Base-by-base conservation (phyloP, 2,888 invertebrate species). In the Noctua fimbriata region DNA sequence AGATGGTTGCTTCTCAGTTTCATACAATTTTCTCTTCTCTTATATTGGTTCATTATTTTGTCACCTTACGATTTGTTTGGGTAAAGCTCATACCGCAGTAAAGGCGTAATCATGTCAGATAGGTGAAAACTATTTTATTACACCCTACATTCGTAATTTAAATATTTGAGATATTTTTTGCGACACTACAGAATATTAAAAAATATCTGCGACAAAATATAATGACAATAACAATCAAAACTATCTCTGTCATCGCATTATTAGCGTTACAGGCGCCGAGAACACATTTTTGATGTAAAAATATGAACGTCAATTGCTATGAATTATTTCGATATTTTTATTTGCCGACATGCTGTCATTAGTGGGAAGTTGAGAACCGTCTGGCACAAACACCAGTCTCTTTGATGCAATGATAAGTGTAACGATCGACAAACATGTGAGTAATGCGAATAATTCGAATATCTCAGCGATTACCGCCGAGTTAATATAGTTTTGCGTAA, bases 371-470 rank as follows among this genome's bases (percentile, higher is more conserved):
- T 41, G n/a, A 10, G 67, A 65, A 1, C 67, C 49, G 60, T 74
- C 74, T 82, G 88, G 88, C 85, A 88, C 86, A 69, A 65, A 73
- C 69, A 66, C 63, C 69, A 32, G 32, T 32, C 69, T 78, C 73
- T 80, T 82, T 83, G 71, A 82, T 78, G 79, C 66, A 76, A 69
- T 80, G 88, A 87, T 84, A 81, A 82, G 80, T 85, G 80, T 87
- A 67, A 78, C 76, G 72, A 87, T 85, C 77, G 78, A 87, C 72
- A 78, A 52, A 73, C 77, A 36, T 21, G 85, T 91, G 92, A 92
- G 87, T 88, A 90, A 91, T 83, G 79, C 79, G 85, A 82, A 91
- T 91, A 85, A 89, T 87, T 92, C 81, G 88, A 90, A 92, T 92
- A 92, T 88, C 90, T 92, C 85, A 74, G 74, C 87, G 89, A 88